Conservation (phyloP, 2,113 vertebrate genomes). For the Brachypteracias leptosomus region DNA sequence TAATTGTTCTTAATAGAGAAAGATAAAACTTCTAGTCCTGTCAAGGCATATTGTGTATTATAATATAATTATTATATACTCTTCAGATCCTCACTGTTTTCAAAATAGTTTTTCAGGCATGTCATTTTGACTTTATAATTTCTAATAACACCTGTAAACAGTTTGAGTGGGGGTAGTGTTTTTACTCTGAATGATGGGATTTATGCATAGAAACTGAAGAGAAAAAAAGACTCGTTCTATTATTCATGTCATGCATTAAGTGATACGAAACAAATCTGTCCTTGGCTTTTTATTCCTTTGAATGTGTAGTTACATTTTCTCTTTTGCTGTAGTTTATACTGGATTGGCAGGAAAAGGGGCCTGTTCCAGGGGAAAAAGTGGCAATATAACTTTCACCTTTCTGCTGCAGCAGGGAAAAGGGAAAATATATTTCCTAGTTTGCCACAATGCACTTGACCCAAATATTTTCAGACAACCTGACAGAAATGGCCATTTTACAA, state of each 20-base stretch:
- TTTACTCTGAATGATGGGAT: background rate
- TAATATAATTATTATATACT: background rate
- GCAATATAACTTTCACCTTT: background rate
- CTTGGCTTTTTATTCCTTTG: background rate
- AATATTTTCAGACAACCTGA: background rate
- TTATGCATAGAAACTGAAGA: background rate
- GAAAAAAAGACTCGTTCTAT: background rate
- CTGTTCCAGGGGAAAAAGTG: background rate
- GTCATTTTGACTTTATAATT: background rate
- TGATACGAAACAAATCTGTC: background rate
- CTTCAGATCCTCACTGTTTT: background rate
- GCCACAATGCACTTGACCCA: background rate
- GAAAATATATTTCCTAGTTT: background rate
- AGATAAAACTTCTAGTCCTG: background rate
- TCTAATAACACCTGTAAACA: slow-evolving; percentile 19
- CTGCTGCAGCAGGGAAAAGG: background rate
- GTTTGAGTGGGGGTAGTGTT: background rate
- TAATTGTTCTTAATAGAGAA: background rate
- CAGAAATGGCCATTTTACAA: background rate
- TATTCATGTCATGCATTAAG: background rate
- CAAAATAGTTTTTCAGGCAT: background rate
- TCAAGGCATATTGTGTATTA: background rate
- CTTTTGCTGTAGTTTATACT: background rate
- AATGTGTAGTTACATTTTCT: background rate
- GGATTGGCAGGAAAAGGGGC: background rate